phyloP scores from a whole-genome alignment of 53 echinoderm and acorn worm species.

The Luidia sarsii region DNA sequence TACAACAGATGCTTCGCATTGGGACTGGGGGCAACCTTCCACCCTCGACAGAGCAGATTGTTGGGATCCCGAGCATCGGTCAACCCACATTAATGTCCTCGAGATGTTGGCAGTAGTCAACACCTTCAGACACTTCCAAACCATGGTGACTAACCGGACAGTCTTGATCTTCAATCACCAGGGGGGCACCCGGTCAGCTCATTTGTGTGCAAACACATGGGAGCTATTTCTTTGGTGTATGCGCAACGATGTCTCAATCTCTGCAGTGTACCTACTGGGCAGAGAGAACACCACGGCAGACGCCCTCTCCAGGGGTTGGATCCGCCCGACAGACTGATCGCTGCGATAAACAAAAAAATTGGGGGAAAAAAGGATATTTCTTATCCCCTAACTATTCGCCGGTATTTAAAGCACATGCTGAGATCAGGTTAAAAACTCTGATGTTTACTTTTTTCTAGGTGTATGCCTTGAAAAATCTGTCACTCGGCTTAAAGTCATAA shows the following conservation, averaged over 20 bases:
- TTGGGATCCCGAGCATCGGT: background rate
- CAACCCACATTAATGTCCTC: constrained; percentile 18
- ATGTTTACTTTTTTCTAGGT: too few relatives aligned
- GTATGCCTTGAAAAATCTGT: too few relatives aligned
- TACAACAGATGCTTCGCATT: constrained; percentile 5
- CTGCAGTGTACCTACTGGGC: constrained; percentile 32
- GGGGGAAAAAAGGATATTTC: too few relatives aligned
- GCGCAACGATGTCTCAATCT: background rate
- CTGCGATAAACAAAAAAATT: too few relatives aligned
- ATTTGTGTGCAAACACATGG: constrained; percentile 1
- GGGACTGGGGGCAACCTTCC: constrained; percentile 2
- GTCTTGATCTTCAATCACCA: constrained; percentile 3
- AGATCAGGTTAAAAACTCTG: too few relatives aligned
- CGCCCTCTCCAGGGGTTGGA: constrained; percentile 2
- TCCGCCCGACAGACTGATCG: constrained; percentile 27
- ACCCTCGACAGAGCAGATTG: background rate
- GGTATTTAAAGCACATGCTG: too few relatives aligned
- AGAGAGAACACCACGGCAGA: constrained; percentile 51
- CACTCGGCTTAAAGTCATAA: too few relatives aligned
- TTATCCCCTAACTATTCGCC: too few relatives aligned
- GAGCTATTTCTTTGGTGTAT: constrained; percentile 44
- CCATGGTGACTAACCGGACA: background rate
- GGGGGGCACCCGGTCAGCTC: too few relatives aligned
- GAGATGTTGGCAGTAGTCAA: constrained; percentile 8
- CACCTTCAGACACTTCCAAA: background rate